Base-by-base conservation (phyloP, 2,888 invertebrate species). In the Stenodera caucasica region DNA sequence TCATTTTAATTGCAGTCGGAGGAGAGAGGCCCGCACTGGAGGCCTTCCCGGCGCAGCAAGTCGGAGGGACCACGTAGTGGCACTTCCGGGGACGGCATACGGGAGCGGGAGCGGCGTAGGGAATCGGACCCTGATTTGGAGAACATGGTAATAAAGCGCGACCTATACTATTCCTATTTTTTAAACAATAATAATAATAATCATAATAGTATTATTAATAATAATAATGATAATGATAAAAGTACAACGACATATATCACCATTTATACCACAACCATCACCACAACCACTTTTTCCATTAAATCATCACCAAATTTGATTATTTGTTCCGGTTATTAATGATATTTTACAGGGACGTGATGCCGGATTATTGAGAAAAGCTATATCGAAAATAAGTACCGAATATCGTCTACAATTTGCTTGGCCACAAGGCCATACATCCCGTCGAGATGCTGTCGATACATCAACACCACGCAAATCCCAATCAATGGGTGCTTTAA, bases 371-470 rank as follows among this genome's bases (percentile, higher is more conserved):
- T 83, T 88, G 77, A 85, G 86, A 81, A 84, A 90, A 84, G 84
- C 88, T 82, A 84, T 90, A 80, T 85, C 86, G 75, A 86, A 88
- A 81, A 86, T 88, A 82, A 88, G 90, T 84, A 92, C 93, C 72
- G 94, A 94, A 84, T 94, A 94, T 84, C 88, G 90, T 74, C 87
- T 93, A 80, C 92, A 94, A 84, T 94, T 92, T 83, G 92, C 92
- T 72, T 94, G 94, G 94, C 94, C 94, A 68, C 82, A 81, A 66
- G 80, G 83, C 70, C 80, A 80, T 67, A 72, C 75, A 55, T 81
- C 83, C 32, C 79, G 80, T 61, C 76, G 81, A 45, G 81, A 82
- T 66, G 80, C 80, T 56, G 80, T 81, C 57, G 83, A 82, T 60
- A 81, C 73, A 26, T 81, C 81, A 67, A 83, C 84, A 8, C 92